phyloP scores from a whole-genome alignment of 2,113 vertebrate genomes.

The Gopherus evgoodei region DNA sequence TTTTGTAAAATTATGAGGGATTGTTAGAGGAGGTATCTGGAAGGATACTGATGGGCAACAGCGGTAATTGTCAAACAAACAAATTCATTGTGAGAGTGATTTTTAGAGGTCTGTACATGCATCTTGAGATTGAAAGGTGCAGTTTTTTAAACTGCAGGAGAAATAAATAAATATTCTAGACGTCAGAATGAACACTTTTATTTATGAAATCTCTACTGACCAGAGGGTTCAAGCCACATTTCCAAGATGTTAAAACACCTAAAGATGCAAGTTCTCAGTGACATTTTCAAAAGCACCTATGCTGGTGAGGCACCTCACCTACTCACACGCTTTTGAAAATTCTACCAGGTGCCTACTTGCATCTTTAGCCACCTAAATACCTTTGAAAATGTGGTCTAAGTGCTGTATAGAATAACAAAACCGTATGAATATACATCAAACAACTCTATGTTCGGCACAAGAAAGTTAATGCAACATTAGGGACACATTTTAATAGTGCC shows the following conservation, averaged over 20 bases:
- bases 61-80: neutral
- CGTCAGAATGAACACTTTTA: neutral
- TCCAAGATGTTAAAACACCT: neutral
- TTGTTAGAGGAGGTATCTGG: neutral
- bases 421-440: neutral
- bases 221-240: neutral
- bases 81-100: neutral
- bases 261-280: neutral
- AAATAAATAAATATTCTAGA: neutral
- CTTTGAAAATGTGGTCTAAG: neutral
- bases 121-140: neutral
- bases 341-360: too few species aligned
- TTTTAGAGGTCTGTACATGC: neutral
- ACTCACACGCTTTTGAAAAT: too few species aligned
- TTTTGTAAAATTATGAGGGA: neutral
- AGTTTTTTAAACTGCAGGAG: neutral
- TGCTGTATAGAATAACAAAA: neutral
- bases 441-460: neutral
- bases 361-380: neutral
- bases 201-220: neutral
- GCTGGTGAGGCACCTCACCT: neutral
- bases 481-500: neutral
- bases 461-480: neutral
- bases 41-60: neutral
- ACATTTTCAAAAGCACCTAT: neutral